Conservation (phyloP, 2,113 vertebrate species). For the Oryzias woworae region DNA sequence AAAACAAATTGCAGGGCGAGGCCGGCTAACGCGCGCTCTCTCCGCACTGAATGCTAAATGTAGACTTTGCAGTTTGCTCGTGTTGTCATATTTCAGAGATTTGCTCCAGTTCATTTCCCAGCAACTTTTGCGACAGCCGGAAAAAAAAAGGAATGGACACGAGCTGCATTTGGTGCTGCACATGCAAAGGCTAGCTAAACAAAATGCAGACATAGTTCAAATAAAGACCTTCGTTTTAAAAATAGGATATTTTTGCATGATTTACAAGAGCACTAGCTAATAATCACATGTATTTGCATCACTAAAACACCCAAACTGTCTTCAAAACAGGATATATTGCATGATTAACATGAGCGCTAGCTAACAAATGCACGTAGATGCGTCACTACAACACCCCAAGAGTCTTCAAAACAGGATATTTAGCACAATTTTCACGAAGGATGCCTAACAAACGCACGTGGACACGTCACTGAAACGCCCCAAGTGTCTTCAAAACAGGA, state of each 20-base stretch:
- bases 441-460: background rate
- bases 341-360: background rate
- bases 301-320: conserved; percentile 14
- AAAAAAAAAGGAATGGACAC: background rate
- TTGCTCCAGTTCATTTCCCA: conserved; percentile 2
- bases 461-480: background rate
- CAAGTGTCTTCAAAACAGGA: background rate
- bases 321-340: background rate
- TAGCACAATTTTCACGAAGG: background rate
- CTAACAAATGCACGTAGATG: too few relatives aligned
- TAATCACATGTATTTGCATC: background rate
- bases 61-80: background rate
- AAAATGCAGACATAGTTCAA: too few relatives aligned
- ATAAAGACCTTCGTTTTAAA: too few relatives aligned
- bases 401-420: too few relatives aligned
- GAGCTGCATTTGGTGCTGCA: conserved; percentile 10
- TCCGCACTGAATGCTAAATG: background rate
- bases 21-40: background rate
- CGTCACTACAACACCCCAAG: too few relatives aligned
- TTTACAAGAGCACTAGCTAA: background rate
- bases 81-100: conserved; percentile 7
- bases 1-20: background rate
- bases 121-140: background rate
- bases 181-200: background rate
- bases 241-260: too few relatives aligned